Percentiles rank a stretch among this genome's conserved stretches.
Conservation (phyloP, 2,888 invertebrate genomes). For the Congeria kusceri region DNA sequence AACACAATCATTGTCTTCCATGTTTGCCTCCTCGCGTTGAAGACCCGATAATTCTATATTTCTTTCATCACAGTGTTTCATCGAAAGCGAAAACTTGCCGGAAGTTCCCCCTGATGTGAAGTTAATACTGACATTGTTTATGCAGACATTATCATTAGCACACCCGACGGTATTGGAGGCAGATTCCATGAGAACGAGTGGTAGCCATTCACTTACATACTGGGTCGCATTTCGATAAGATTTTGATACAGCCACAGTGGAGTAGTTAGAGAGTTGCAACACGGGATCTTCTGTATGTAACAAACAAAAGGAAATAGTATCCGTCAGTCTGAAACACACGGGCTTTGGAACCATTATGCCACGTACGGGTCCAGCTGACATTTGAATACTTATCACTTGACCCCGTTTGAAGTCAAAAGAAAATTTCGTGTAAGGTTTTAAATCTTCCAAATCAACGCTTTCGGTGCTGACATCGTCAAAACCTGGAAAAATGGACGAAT, state of each 20-base stretch:
- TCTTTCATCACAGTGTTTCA: no score
- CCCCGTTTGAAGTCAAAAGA: conserved; percentile 53
- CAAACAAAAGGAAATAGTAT: conserved; percentile 60
- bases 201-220: no score
- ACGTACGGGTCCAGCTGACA: conserved; percentile 53
- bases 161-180: no score
- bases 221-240: no score
- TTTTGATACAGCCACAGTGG: no score
- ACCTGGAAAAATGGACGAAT: no score
- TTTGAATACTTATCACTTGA: conserved; percentile 59
- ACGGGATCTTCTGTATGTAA: conserved; percentile 66
- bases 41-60: conserved; percentile 48
- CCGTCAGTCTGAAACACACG: conserved; percentile 60
- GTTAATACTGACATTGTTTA: conserved; percentile 58
- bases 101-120: conserved; percentile 28
- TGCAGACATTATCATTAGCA: conserved; percentile 24
- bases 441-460: no score
- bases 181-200: no score
- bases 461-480: no score
- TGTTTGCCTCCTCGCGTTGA: conserved; percentile 32
- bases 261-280: conserved; percentile 47
- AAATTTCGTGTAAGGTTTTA: conserved; percentile 52
- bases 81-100: conserved; percentile 40
- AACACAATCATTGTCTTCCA: not conserved
- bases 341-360: conserved; percentile 59